Conservation (phyloP, 2,797 vertebrate species). For the Enteromius argenteus region DNA sequence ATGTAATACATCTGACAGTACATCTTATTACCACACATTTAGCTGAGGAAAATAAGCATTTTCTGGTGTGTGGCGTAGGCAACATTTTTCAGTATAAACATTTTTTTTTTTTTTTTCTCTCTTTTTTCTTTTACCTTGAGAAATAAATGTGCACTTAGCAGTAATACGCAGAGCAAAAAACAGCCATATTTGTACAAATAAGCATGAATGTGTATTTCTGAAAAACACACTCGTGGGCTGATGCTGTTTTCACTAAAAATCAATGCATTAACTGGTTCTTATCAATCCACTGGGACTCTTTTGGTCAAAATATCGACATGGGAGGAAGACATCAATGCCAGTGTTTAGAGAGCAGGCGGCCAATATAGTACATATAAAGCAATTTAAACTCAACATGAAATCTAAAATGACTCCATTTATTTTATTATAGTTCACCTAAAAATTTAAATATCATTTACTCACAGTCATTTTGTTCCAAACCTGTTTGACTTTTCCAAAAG, state of each 20-base stretch:
- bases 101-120: not conserved
- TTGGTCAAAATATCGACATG: conserved; percentile 24
- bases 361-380: not conserved
- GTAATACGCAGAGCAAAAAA: conserved; percentile 12
- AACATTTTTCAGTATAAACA: conserved; percentile 24
- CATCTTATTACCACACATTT: conserved; percentile 53
- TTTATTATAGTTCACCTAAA: not conserved
- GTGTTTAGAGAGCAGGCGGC: not conserved
- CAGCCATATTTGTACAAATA: conserved; percentile 30
- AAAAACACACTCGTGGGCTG: not conserved
- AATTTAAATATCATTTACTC: not conserved
- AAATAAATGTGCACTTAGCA: conserved; percentile 52
- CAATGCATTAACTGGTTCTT: conserved; percentile 33
- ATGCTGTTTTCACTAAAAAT: conserved; percentile 22
- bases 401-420: not conserved
- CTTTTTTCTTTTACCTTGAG: conserved; percentile 18
- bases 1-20: conserved; percentile 41
- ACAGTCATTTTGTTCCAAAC: not conserved
- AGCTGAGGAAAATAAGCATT: conserved; percentile 34
- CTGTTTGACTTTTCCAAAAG: not conserved
- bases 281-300: conserved; percentile 14
- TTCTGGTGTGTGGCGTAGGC: conserved; percentile 24
- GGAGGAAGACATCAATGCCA: not conserved
- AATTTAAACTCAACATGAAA: not conserved
- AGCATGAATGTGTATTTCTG: conserved; percentile 17